Evolutionary conservation across 2,888 invertebrate species (phyloP).

Genomic region (Hoplodrina blanda): DNA sequence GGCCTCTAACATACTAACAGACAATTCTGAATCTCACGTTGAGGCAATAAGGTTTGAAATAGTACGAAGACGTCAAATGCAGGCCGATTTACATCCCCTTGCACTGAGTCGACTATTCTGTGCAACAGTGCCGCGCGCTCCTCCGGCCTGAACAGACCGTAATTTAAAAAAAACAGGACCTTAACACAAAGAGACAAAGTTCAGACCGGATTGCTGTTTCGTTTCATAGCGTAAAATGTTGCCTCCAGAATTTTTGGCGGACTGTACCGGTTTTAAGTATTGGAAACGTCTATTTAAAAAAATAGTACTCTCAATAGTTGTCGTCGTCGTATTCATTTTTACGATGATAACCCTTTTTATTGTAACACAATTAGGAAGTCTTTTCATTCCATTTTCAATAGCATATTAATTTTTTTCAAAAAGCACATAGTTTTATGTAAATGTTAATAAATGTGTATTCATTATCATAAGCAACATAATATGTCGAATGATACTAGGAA

Average conservation of each 20-base stretch:
- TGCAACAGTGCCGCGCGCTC: constrained; percentile 36
- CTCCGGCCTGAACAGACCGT: not conserved
- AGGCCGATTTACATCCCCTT: constrained; percentile 21
- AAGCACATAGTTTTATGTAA: no score
- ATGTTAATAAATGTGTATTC: not conserved
- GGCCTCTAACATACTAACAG: constrained; percentile 20
- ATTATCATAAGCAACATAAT: not conserved
- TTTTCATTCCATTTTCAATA: no score
- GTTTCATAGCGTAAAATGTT: not conserved
- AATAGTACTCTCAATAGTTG: fast-evolving
- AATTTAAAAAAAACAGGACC: not conserved
- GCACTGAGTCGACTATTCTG: constrained; percentile 6
- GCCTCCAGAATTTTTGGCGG: not conserved
- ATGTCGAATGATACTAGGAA: not conserved
- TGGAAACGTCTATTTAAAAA: not conserved
- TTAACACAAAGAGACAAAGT: not conserved
- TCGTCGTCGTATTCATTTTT: not conserved
- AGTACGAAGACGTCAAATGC: constrained; percentile 3
- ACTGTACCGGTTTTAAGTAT: not conserved
- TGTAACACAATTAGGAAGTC: not conserved
- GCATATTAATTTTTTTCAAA: no score
- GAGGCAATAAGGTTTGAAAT: constrained; percentile 21
- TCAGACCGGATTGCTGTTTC: not conserved
- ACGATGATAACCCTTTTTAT: not conserved
- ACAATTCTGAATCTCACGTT: not conserved